Evolutionary conservation across 2,888 invertebrate species (phyloP), one percentile per base, ranked within the genome.

Genomic region (Rhyacophila evoluta): DNA sequence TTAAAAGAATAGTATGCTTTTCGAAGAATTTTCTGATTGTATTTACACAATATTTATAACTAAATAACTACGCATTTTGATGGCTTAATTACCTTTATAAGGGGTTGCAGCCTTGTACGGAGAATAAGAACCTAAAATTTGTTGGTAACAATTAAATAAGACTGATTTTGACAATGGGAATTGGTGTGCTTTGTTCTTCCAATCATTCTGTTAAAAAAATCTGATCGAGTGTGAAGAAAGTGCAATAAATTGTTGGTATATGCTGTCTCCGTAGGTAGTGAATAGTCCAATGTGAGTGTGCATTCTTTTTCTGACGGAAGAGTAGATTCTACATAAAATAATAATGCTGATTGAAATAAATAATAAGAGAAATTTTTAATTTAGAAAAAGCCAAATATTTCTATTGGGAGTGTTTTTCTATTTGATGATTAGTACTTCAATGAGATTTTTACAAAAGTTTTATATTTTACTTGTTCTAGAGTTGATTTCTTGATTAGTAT

Each of bases 11-110:
- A 8, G 19, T 55, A 55, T 55, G 55, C 55, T 75, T 75, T 55
- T 25, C 69, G 75, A 75, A 75, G 75, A 75, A 75, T 70, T 75
- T 75, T 28, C 27, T 19, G 70, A 75, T 37, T n/a, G 29, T 36
- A 72, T 55, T 19, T 72, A 77, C 38, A 77, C 41, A 73, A 12
- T 73, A 28, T 73, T 27, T 70, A 70, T 70, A 27, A 29, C 28
- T 33, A 70, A 19, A 27, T 11, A 33, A 25, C 6, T 70, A 15
- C 41, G 39, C 73, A 73, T 73, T 73, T 27, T 36, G 71, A 25
- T 39, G 28, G 55, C 29, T 69, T 55, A 81, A 77, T 82, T 82
- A 82, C 82, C 82, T 82, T 81, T 82, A 72, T 76, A 81, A 80
- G 82, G 82, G 28, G 81, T 77, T 70, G 81, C 81, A 12, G 79